Percentiles rank a stretch among this genome's conserved stretches.
These are phyloP conservation scores for Leptodactylus fallax DNA, from an alignment of 2,797 vertebrate species.

Conservation along the genomic window DNA sequence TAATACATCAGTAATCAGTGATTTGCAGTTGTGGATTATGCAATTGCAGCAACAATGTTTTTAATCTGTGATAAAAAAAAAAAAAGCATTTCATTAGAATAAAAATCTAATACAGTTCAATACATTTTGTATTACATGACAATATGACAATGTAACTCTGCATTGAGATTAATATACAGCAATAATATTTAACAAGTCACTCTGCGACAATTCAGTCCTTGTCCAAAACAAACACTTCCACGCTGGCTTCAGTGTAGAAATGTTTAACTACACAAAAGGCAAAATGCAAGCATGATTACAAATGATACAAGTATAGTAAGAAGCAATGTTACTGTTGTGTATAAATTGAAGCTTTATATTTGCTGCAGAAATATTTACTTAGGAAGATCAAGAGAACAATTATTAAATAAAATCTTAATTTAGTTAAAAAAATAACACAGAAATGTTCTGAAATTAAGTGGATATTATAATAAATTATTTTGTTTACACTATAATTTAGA, in stretches of 20 bases:
- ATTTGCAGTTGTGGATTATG: not conserved
- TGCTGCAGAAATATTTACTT: not conserved
- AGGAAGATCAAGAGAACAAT: too few relatives aligned
- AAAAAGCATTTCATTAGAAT: too few relatives aligned
- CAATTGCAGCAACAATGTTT: not conserved
- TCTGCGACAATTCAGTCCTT: not conserved
- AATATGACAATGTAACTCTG: not conserved
- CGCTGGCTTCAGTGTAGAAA: not conserved
- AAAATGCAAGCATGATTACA: not conserved
- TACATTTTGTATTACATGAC: not conserved
- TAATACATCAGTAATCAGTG: not conserved
- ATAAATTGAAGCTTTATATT: not conserved
- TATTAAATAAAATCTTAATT: not conserved
- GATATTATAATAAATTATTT: not conserved
- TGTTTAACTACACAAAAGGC: too few relatives aligned
- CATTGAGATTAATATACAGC: not conserved
- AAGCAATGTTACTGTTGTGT: not conserved
- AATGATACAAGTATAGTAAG: not conserved
- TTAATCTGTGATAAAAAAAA: not conserved
- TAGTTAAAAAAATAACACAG: too few relatives aligned
- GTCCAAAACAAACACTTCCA: not conserved
- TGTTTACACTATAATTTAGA: too few relatives aligned
- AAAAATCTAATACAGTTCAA: too few relatives aligned
- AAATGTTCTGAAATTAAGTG: not conserved
- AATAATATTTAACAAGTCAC: not conserved